Evolutionary conservation across 1,140 invertebrate species (phyloP), one percentile per base, ranked within the genome.

Genomic region (Phthorimaea operculella): DNA sequence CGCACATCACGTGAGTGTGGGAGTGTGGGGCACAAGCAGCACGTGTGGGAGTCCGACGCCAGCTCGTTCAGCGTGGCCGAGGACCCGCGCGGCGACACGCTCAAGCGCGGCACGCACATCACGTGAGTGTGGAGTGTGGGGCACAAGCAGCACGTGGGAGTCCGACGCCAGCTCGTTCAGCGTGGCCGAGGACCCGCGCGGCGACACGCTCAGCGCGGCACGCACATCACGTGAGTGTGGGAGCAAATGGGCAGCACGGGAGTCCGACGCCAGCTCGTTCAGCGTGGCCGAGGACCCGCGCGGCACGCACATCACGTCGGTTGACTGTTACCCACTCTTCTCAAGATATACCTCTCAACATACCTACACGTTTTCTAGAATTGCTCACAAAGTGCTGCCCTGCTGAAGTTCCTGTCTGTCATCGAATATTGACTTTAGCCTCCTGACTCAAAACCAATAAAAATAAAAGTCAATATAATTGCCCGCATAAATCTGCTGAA

Each of bases 31-130:
- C 98, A 99, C 83, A 90, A 91, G 59, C 98, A 99, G 85, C 93
- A 98, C 77, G 94, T 99, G 59, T 99, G 98, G 97, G n/a, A 99
- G 80, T 98, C 97, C 8, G 96, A 98, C 85, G 94, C 97, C 15
- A 86, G 86, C 44, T 90, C 91, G 53, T 99, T 97, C 87, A 92
- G 89, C 63, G 93, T 99, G 56, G 90, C 89, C 12, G 92, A 97
- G 76, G 98, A 99, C 89, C 98, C 98, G 9, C 89, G 98, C 64
- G 97, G 96, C 15, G 87, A 95, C 74, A 97, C 96, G 1, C 88
- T n/a, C 0, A 90, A 92, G 66, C 90, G 97, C 68, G 98, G 97
- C 80, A 96, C 96, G 14, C 91, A n/a, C n/a, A n/a, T n/a, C n/a
- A n/a, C n/a, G n/a, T n/a, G n/a, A n/a, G n/a, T n/a, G n/a, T n/a